phyloP scores from a whole-genome alignment of 2,113 vertebrate genomes.

The Phrynosoma platyrhinos region DNA sequence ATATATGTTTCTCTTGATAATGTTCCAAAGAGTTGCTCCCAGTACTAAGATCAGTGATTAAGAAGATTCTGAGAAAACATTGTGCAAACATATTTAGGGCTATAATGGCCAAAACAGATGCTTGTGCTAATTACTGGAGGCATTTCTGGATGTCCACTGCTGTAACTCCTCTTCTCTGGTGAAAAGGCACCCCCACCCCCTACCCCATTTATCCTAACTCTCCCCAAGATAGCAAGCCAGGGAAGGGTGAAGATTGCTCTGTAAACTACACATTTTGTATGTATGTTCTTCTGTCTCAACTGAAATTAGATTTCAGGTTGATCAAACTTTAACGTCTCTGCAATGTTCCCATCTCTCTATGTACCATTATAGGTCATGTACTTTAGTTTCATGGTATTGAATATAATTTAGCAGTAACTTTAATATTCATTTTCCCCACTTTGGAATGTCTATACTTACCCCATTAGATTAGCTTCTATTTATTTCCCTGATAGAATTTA shows the following conservation, averaged over 20 bases:
- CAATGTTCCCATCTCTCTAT: slow-evolving; percentile 24
- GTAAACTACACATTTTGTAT: not conserved
- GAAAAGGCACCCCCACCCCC: not conserved
- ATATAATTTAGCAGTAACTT: slow-evolving; percentile 61
- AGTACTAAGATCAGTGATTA: too few species aligned
- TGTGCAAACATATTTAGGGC: too few species aligned
- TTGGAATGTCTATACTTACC: slow-evolving; percentile 62
- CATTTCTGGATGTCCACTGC: not conserved
- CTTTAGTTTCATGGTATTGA: slow-evolving; percentile 50
- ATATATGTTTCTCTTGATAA: too few species aligned
- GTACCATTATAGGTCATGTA: slow-evolving; percentile 32
- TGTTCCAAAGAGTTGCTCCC: too few species aligned
- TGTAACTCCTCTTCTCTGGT: not conserved
- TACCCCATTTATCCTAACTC: too few species aligned
- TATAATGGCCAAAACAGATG: too few species aligned
- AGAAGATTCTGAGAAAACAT: too few species aligned
- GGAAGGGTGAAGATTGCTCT: not conserved
- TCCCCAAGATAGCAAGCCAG: not conserved
- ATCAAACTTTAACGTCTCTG: slow-evolving; percentile 35
- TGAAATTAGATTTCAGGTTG: not conserved
- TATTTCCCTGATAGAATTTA: slow-evolving; percentile 72
- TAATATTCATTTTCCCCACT: slow-evolving; percentile 68
- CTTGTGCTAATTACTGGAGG: too few species aligned
- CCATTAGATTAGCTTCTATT: slow-evolving; percentile 76
- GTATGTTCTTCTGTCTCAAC: not conserved